Evolutionary conservation across 2,113 vertebrate species (phyloP).

Genomic region (Phrynosoma blainvillii): DNA sequence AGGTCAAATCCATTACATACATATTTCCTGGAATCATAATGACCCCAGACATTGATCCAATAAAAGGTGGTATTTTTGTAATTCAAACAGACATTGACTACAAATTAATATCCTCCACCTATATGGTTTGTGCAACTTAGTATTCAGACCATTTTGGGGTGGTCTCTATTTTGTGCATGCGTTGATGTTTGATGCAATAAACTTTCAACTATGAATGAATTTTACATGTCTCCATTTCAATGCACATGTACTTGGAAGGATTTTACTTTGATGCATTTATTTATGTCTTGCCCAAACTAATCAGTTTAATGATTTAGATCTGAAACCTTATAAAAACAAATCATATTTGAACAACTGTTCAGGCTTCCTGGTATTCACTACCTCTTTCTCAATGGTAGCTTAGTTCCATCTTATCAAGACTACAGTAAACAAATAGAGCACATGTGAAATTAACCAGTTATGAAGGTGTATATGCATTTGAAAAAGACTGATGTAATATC

Average conservation of each 20-base stretch:
- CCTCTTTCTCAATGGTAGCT: not conserved
- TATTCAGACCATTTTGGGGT: not conserved
- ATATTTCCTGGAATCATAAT: not conserved
- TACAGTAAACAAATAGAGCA: not conserved
- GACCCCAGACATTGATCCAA: not conserved
- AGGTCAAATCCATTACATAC: not conserved
- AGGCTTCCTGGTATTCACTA: not conserved
- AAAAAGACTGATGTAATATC: not conserved
- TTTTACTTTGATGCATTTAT: not conserved
- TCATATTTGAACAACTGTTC: not conserved
- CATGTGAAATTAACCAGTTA: not conserved
- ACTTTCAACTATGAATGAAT: not conserved
- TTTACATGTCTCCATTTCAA: not conserved
- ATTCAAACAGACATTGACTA: not conserved
- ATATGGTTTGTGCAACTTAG: not conserved
- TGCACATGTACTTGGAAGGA: not conserved
- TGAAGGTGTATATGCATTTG: not conserved
- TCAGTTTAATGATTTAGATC: not conserved
- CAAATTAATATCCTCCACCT: not conserved
- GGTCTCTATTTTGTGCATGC: not conserved
- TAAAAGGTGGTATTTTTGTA: not conserved
- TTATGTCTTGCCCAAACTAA: not conserved
- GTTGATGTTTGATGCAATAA: not conserved
- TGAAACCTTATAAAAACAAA: not conserved
- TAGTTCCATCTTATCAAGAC: not conserved